Evolutionary conservation across 2,113 vertebrate species (phyloP).

Genomic region (Trichomycterus rosablanca): DNA sequence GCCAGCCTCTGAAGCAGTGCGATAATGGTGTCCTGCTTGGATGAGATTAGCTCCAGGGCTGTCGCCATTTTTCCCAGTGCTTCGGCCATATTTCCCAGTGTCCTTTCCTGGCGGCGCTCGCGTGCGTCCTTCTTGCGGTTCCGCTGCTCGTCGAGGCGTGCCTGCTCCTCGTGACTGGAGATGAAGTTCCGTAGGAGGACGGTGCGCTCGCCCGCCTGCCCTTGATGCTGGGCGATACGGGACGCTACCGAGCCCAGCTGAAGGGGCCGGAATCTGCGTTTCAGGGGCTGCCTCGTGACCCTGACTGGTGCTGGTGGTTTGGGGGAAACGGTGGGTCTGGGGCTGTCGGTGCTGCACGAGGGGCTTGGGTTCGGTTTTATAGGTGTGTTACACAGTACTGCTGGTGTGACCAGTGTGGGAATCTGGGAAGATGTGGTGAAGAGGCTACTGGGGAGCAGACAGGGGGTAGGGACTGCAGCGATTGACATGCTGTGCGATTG

Average conservation of each 20-base stretch:
- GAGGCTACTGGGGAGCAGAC: conserved; percentile 46
- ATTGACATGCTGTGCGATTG: conserved; percentile 32
- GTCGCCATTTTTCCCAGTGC: conserved; percentile 66
- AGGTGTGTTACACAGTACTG: conserved; percentile 34
- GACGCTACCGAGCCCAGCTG: conserved; percentile 27
- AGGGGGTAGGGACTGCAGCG: conserved; percentile 36
- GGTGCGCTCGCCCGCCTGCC: conserved; percentile 44
- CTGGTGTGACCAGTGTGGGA: conserved; percentile 32
- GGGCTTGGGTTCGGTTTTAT: conserved; percentile 33
- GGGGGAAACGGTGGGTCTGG: conserved; percentile 44
- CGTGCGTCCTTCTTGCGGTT: conserved; percentile 56
- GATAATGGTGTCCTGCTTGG: conserved; percentile 74
- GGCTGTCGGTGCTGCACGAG: conserved; percentile 27
- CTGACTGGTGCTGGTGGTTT: conserved; percentile 45
- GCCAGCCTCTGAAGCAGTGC: conserved; percentile 70
- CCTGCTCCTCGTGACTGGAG: conserved; percentile 60
- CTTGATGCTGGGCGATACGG: conserved; percentile 44
- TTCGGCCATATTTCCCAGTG: conserved; percentile 60
- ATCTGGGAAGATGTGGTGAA: conserved; percentile 47
- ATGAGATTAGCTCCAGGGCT: conserved; percentile 69
- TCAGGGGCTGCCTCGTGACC: conserved; percentile 42
- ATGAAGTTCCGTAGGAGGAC: conserved; percentile 54
- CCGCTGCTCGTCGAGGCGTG: conserved; percentile 52
- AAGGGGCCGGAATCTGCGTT: conserved; percentile 45
- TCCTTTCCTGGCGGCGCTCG: conserved; percentile 62